Percentiles rank a stretch among this genome's conserved stretches.
Evolutionary conservation across 2,888 invertebrate species (phyloP).

Genomic region (Spisula subtruncata): DNA sequence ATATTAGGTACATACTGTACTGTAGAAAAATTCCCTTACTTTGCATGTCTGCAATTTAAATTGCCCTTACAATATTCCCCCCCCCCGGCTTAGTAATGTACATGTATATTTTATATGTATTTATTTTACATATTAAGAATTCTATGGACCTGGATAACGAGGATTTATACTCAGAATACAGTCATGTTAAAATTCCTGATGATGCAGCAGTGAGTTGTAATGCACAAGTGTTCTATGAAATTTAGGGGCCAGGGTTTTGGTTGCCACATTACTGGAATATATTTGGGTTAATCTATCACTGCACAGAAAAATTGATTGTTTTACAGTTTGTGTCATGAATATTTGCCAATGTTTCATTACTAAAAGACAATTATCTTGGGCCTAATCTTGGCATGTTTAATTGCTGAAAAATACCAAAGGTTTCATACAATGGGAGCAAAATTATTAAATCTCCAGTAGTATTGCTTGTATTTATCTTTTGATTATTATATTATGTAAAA

Average conservation of each 20-base stretch:
- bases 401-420: too few species aligned
- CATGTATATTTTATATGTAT: too few species aligned
- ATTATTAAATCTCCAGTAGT: too few species aligned
- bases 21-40: not conserved
- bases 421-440: too few species aligned
- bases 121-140: not conserved
- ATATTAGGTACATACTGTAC: not conserved
- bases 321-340: not conserved
- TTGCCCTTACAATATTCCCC: not conserved
- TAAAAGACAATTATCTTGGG: too few species aligned
- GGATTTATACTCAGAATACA: conserved; percentile 31
- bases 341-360: too few species aligned
- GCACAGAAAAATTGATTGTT: not conserved
- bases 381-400: too few species aligned
- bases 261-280: not conserved
- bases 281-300: not conserved
- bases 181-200: conserved; percentile 34
- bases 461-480: too few species aligned
- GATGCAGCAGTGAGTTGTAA: conserved; percentile 30
- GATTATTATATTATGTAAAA: too few species aligned
- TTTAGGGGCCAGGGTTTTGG: not conserved
- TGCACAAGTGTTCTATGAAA: not conserved
- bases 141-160: conserved; percentile 36
- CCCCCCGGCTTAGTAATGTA: not conserved
- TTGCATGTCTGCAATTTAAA: not conserved